Evolutionary conservation across 2,797 vertebrate genomes (phyloP), one percentile per base, ranked within the genome.

Genomic region (Myotis findleyi): DNA sequence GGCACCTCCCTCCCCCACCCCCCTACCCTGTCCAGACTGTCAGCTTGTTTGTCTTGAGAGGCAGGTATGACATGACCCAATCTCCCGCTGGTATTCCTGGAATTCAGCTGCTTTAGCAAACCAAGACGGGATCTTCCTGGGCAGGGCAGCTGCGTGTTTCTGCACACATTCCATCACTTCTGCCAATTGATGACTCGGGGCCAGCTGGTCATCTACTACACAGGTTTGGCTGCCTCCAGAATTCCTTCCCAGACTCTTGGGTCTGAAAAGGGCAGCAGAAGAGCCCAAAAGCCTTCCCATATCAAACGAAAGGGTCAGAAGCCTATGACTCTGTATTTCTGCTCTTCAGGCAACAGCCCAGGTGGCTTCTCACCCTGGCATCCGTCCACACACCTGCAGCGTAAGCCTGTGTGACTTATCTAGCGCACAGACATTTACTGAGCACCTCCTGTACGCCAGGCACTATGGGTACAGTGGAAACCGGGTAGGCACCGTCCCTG

Each of bases 41-140:
- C n/a, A 13, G 80, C 96, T 91, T 95, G 83, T 94, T 95, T 94
- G 97, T 95, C 95, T 94, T 64, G 80, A 85, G 93, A 96, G 71
- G 96, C 96, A 97, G 97, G 97, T 97, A 97, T 76, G 96, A 95
- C 92, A 92, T 5, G 87, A 94, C 87, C 92, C 36, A 76, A 95
- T 87, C 66, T 82, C 80, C 76, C 91, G 0, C 55, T 96, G 97
- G 96, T 97, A 97, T 97, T 96, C 51, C 76, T 97, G 97, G 96
- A 97, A 97, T 97, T 93, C 87, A 53, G 80, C 83, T 91, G 89
- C 59, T 83, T 94, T 94, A 55, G 83, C 77, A 91, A 86, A 96
- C 38, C 49, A 55, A 85, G 89, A 49, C 75, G 27, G 5, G 33
- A 59, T 82, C 88, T 85, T 94, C 81, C 82, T 7, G 41, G 92